Evolutionary conservation across 2,888 invertebrate species (phyloP), one percentile per base, ranked within the genome.

Genomic region (Junonia oenone): DNA sequence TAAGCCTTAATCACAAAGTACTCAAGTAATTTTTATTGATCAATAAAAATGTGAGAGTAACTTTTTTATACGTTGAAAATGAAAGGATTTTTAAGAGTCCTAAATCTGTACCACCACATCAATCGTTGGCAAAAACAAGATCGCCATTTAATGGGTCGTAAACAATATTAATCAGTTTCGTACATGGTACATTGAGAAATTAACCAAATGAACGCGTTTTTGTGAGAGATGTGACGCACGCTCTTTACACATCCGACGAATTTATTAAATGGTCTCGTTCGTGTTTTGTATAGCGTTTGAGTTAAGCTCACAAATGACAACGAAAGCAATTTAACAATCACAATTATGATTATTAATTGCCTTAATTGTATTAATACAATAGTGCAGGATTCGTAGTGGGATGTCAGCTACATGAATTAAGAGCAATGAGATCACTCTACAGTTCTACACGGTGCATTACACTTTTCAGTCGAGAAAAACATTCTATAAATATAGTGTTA

Each of bases 401-500:
- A 19, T 35, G 17, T 19, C 46, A 35, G 19, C 22, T 35, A 8
- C 17, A 35, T 33, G n/a, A 22, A 17, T 38, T 2, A 1, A 29
- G 17, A 15, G 33, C 6, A 47, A 47, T 13, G 19, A 13, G 22
- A 9, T 5, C 6, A n/a, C 13, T 22, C n/a, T n/a, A n/a, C n/a
- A 11, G 11, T n/a, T n/a, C n/a, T n/a, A 22, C 17, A 35, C 14
- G 3, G 15, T 38, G 11, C 52, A 46, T 46, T 51, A 51, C n/a
- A 37, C 37, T 45, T 55, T 46, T 52, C 35, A 55, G 40, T 22
- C 26, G 33, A 37, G 50, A 15, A 31, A 40, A 45, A 45, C 15
- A 22, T 45, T 63, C 65, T 67, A 69, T 56, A 58, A 61, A 65
- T 68, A 67, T n/a, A 43, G 19, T 13, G 43, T 43, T 47, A 52